phyloP scores from a whole-genome alignment of 2,113 vertebrate genomes.

The Australoheros scitulus region DNA sequence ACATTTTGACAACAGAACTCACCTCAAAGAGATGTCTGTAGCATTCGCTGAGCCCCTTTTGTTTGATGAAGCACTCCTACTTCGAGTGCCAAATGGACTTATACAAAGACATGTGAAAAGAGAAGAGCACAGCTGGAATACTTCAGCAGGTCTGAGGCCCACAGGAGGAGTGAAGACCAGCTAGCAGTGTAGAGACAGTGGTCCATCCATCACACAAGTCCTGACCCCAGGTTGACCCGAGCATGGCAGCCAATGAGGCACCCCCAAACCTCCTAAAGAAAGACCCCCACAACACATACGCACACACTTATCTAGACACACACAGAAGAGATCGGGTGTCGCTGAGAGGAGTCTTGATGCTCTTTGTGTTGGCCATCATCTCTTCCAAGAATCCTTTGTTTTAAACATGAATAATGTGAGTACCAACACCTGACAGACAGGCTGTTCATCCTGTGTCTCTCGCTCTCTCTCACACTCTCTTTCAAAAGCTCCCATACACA shows the following conservation, averaged over 20 bases:
- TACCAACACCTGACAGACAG: constrained; percentile 73
- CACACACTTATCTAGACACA: constrained; percentile 34
- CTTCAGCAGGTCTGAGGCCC: constrained; percentile 63
- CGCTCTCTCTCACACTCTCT: background rate
- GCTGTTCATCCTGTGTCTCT: constrained; percentile 34
- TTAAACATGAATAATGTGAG: constrained; percentile 73
- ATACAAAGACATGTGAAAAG: constrained; percentile 50
- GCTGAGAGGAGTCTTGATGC: constrained; percentile 63
- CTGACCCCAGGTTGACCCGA: constrained; percentile 76
- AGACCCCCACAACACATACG: constrained; percentile 18
- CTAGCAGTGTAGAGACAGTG: constrained; percentile 60
- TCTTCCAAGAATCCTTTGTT: constrained; percentile 67
- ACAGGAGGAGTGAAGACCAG: constrained; percentile 42
- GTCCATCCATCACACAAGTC: constrained; percentile 81
- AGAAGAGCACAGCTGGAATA: constrained; percentile 33
- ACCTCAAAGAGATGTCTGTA: constrained; percentile 49
- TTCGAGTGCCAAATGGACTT: constrained; percentile 22
- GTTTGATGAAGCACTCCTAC: constrained; percentile 29
- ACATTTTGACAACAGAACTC: constrained; percentile 52
- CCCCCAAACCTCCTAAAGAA: constrained; percentile 52
- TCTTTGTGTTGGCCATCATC: constrained; percentile 71
- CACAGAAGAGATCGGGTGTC: constrained; percentile 68
- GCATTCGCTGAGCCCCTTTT: constrained; percentile 37
- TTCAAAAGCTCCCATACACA: background rate
- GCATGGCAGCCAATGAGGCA: constrained; percentile 78